phyloP scores from a whole-genome alignment of 2,888 invertebrate species.

The Cephus sareptanus region DNA sequence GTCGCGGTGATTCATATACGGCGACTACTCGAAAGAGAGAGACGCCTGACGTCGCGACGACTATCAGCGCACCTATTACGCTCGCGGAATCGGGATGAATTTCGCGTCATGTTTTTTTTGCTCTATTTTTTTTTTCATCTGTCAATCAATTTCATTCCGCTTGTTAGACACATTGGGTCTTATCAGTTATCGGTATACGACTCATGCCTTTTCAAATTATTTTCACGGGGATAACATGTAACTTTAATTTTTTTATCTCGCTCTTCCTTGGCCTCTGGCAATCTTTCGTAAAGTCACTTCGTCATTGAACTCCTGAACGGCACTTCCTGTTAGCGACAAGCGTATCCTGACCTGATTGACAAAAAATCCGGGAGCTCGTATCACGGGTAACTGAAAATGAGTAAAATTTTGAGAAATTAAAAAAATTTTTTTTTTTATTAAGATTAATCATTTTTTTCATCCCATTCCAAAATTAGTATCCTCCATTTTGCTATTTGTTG shows the following conservation, averaged over 20 bases:
- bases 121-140: neutral
- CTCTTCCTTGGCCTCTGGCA: too few relatives aligned
- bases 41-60: neutral
- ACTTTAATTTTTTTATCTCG: too few relatives aligned
- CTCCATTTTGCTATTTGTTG: neutral
- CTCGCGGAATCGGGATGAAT: neutral
- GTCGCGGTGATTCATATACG: neutral
- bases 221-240: neutral
- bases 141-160: neutral
- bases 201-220: too few relatives aligned
- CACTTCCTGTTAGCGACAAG: neutral
- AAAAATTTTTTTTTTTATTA: too few relatives aligned
- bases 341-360: neutral
- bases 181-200: neutral
- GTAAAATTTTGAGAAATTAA: too few relatives aligned
- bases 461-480: neutral
- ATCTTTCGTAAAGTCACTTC: too few relatives aligned
- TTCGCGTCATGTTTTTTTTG: too few relatives aligned
- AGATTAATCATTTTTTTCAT: too few relatives aligned
- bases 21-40: neutral
- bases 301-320: neutral
- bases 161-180: neutral
- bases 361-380: neutral
- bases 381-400: neutral
- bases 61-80: neutral